Conservation (phyloP, 2,797 vertebrate genomes). For the Eulemur coronatus region DNA sequence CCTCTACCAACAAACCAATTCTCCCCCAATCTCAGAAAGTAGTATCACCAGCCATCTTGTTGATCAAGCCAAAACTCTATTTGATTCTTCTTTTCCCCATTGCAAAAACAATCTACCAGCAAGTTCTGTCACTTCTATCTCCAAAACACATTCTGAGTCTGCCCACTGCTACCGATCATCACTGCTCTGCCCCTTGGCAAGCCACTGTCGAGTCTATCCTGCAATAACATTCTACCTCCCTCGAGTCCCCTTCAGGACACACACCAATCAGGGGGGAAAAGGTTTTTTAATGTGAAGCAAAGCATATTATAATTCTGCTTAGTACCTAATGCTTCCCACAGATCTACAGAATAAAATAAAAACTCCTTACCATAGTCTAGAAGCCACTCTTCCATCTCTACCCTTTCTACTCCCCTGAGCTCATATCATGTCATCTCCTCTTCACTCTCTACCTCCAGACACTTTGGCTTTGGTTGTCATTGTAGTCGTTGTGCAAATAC, state of each 20-base stretch:
- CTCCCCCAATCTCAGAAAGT: slow-evolving; percentile 1
- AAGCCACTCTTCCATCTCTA: neutral
- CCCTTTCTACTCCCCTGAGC: neutral
- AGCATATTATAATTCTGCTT: neutral
- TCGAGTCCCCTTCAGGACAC: neutral
- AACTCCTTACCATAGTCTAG: neutral
- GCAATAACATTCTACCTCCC: neutral
- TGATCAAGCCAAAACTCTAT: neutral
- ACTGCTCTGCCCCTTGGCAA: neutral
- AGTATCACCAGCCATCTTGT: neutral
- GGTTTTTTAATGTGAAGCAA: neutral
- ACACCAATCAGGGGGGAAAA: neutral
- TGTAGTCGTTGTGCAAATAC: neutral
- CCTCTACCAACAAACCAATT: neutral
- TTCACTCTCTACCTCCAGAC: neutral
- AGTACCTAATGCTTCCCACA: neutral
- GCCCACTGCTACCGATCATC: neutral
- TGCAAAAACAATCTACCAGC: neutral
- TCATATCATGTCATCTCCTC: neutral
- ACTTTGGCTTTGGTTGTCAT: neutral
- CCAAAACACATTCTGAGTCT: neutral
- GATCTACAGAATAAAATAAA: slow-evolving; percentile 34
- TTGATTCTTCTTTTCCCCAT: neutral
- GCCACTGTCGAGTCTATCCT: neutral
- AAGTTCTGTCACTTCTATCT: neutral